phyloP scores from a whole-genome alignment of 2,888 invertebrate species.

The Andrena bucephala region DNA sequence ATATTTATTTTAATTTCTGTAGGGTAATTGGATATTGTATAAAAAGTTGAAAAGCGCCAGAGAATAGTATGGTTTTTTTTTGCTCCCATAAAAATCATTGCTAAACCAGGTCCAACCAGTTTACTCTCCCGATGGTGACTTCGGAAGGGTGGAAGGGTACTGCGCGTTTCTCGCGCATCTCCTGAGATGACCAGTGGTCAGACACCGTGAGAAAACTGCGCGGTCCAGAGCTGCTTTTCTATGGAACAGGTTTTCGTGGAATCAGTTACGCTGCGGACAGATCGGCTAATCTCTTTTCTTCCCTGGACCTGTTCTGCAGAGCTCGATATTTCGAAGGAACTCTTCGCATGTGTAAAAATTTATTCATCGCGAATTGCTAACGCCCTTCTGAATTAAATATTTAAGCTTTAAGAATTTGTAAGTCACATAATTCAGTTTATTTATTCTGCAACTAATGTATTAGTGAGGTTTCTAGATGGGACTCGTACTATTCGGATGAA shows the following conservation, averaged over 20 bases:
- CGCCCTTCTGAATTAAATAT: neutral
- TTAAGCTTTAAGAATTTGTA: neutral
- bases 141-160: slow-evolving; percentile 38
- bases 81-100: slow-evolving; percentile 10
- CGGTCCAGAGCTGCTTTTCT: slow-evolving; percentile 75
- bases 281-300: slow-evolving; percentile 41
- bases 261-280: slow-evolving; percentile 50
- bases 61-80: neutral
- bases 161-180: slow-evolving; percentile 63
- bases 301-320: slow-evolving; percentile 23
- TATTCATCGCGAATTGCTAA: neutral
- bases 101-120: slow-evolving; percentile 62
- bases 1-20: neutral
- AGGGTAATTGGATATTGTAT: neutral
- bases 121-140: slow-evolving; percentile 61
- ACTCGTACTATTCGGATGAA: neutral
- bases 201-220: slow-evolving; percentile 80
- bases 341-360: neutral
- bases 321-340: neutral
- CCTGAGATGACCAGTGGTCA: slow-evolving; percentile 81
- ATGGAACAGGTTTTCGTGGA: slow-evolving; percentile 73
- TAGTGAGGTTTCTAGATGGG: no score
- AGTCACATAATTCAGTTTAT: neutral
- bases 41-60: neutral
- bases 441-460: no score